Base-by-base conservation (phyloP, 2,113 vertebrate species). In the Myotis davidii region DNA sequence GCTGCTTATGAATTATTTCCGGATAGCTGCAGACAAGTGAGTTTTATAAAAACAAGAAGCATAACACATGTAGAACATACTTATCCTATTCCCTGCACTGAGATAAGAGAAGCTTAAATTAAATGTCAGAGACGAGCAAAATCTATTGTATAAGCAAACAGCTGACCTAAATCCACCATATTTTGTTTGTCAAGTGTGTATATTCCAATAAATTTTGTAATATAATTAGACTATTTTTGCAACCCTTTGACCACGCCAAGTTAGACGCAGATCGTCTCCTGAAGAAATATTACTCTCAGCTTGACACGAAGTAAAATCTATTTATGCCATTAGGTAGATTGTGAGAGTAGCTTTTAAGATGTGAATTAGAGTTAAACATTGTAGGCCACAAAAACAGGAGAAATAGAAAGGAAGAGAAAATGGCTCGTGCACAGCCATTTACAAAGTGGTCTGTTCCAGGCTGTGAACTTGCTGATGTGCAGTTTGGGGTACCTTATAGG, bases 121-220 rank as follows among this genome's bases (percentile, higher is more conserved):
- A 90, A 97, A 91, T 91, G 95, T 73, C 96, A 94, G 37, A 59
- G 64, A 1, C 0, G 83, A 89, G 85, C 16, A 13, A n/a, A 23
- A 34, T 0, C 91, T 56, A 74, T 93, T 50, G 52, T 61, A 72
- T 6, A 54, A 96, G 94, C 79, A 34, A 87, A n/a, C 74, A 74
- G 85, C 95, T 20, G 94, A 92, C 96, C 98, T 18, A 90, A 85
- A n/a, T 34, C 94, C 94, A 69, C 77, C 84, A 95, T 83, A 0
- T 59, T 85, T 92, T 92, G 88, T 91, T 76, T 72, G 90, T 9
- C 90, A 37, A 65, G 73, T 87, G 52, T 23, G 77, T 92, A 88
- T 84, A 92, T 70, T 95, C 72, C 10, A 84, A 96, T 65, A 0
- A 1, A 45, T 87, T 90, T 29, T 29, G 59, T 89, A 10, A 94